Evolutionary conservation across 1,140 invertebrate species (phyloP).

Genomic region (Harpegnathos saltator): DNA sequence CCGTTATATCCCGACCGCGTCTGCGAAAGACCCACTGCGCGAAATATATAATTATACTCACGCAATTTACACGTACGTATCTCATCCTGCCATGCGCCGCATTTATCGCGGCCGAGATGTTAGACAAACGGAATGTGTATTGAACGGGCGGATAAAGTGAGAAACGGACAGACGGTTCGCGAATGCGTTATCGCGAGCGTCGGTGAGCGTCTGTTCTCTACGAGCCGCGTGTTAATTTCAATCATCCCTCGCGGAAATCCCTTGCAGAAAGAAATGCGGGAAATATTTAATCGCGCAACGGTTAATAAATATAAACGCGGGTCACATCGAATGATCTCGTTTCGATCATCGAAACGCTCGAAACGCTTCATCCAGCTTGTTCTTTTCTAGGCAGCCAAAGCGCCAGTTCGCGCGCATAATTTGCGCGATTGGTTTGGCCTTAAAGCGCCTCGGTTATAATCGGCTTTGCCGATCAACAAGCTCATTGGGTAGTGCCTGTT

Average conservation of each 20-base stretch:
- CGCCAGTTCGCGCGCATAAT: neutral
- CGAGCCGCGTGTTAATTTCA: neutral
- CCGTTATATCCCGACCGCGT: constrained; percentile 3
- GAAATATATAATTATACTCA: constrained; percentile 35
- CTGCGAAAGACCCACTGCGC: neutral
- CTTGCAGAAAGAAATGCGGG: neutral
- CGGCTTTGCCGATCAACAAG: constrained; percentile 48
- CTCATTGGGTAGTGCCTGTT: constrained; percentile 34
- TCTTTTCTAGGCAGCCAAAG: too few species aligned
- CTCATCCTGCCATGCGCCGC: neutral
- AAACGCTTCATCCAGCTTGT: neutral
- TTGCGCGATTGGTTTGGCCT: neutral
- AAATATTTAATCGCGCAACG: neutral
- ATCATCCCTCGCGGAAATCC: neutral
- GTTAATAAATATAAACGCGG: neutral
- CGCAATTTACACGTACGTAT: neutral
- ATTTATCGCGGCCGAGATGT: neutral
- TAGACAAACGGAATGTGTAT: neutral
- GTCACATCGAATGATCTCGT: neutral
- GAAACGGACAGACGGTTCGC: neutral
- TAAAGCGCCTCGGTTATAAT: constrained; percentile 19
- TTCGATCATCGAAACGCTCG: neutral
- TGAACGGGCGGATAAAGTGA: neutral
- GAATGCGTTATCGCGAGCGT: neutral
- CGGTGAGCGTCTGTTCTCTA: neutral